Conservation (phyloP, 2,797 vertebrate species). For the Periparus ater region DNA sequence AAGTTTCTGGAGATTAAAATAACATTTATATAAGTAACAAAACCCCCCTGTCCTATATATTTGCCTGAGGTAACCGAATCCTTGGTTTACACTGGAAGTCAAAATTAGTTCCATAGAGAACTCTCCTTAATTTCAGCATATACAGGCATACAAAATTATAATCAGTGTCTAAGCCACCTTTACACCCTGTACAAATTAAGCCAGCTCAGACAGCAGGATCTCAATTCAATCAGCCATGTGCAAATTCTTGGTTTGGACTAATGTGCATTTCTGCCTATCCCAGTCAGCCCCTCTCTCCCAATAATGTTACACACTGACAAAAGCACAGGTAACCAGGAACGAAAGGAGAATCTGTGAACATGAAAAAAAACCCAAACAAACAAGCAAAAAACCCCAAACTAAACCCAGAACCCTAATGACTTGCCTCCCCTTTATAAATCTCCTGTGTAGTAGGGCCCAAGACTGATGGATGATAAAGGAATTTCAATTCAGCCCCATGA, state of each 20-base stretch:
- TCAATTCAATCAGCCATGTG: background rate
- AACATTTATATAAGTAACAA: background rate
- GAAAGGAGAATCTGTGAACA: background rate
- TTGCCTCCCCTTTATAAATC: background rate
- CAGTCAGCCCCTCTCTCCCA: fast-evolving
- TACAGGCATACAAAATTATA: background rate
- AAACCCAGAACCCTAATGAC: background rate
- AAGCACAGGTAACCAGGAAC: background rate
- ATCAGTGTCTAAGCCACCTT: background rate
- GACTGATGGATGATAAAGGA: background rate
- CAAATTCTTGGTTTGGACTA: background rate
- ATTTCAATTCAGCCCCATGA: background rate
- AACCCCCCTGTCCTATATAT: background rate
- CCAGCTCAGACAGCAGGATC: background rate
- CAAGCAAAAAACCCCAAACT: no score
- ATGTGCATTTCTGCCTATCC: background rate
- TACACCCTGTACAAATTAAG: background rate
- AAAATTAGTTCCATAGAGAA: background rate
- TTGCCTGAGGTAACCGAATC: background rate
- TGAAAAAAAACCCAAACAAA: background rate
- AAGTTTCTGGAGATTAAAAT: background rate
- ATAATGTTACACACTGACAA: background rate
- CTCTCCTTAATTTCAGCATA: background rate
- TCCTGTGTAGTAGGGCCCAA: background rate
- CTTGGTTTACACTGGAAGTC: background rate